Base-by-base conservation (phyloP, 1,140 invertebrate species). In the Drosophila tsacasi region DNA sequence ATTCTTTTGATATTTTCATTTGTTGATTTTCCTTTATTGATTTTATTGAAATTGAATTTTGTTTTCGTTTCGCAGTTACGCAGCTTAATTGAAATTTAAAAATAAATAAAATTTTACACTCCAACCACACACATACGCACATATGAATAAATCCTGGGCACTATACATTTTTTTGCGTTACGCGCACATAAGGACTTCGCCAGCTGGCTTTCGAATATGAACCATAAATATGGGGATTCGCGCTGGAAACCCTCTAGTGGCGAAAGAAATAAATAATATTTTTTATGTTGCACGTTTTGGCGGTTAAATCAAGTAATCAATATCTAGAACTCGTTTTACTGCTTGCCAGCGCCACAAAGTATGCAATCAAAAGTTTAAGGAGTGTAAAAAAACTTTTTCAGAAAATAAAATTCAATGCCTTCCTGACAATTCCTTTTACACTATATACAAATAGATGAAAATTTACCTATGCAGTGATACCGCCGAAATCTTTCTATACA, bases 331-430 rank as follows among this genome's bases (percentile, higher is more conserved):
- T 50, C 13, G 5, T 59, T 60, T 69, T 74, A 46, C 69, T 42
- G 39, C 39, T 25, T 13, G 9, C 17, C 30, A 12, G 39, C 46
- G 23, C 37, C 32, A 10, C 23, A 62, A 55, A 67, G 72, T 55
- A 67, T 67, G 55, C 73, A 77, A 77, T 77, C 30, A 61, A 77
- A 76, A 68, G 49, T 68, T 49, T 76, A 35, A 19, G 35, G 13
- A 37, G 40, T 72, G 44, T 35, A 60, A 9, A 1, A 12, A 21
- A 39, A 35, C 17, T 50, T 44, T 12, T 46, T 10, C n/a, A 13
- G 6, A 25, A 8, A 63, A 63, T n/a, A 21, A 27, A 66, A 35
- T 63, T 46, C 7, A 17, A 46, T 62, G 9, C 27, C 15, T 32
- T 42, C 15, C 12, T 23, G 6, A 6, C 21, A 27, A 27, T 27